phyloP scores from a whole-genome alignment of 1,140 invertebrate species.

The Oreohelix idahoensis region DNA sequence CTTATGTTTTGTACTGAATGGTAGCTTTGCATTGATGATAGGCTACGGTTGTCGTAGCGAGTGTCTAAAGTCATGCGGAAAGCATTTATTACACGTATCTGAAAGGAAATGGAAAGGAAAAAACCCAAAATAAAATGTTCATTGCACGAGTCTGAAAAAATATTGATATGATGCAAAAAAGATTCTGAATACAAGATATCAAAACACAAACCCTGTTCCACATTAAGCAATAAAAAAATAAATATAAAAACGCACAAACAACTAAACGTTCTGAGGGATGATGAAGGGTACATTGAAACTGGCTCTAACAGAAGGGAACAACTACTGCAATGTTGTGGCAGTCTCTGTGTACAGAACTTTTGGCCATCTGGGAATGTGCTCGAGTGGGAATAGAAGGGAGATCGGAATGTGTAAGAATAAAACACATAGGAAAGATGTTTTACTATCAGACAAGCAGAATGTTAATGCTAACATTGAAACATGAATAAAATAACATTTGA shows the following conservation, averaged over 20 bases:
- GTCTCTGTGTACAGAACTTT: not conserved
- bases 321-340: not conserved
- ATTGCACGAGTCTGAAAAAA: not conserved
- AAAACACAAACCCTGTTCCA: not conserved
- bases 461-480: not conserved
- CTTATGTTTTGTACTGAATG: constrained; percentile 66
- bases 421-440: not conserved
- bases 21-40: constrained; percentile 70
- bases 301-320: not conserved
- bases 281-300: not conserved
- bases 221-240: not conserved
- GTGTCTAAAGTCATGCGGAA: constrained; percentile 98
- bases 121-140: constrained; percentile 40
- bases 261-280: not conserved
- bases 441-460: not conserved
- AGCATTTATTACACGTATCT: constrained; percentile 97
- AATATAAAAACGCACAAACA: not conserved
- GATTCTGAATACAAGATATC: not conserved
- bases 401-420: not conserved
- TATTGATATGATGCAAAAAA: not conserved
- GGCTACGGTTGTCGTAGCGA: constrained; percentile 82
- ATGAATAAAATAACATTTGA: not conserved
- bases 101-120: constrained; percentile 44
- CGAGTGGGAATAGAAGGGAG: not conserved
- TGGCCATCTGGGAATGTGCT: not conserved